These are phyloP conservation scores for Limenitis arthemis DNA, from an alignment of 2,888 invertebrate species.

Conservation along the genomic window DNA sequence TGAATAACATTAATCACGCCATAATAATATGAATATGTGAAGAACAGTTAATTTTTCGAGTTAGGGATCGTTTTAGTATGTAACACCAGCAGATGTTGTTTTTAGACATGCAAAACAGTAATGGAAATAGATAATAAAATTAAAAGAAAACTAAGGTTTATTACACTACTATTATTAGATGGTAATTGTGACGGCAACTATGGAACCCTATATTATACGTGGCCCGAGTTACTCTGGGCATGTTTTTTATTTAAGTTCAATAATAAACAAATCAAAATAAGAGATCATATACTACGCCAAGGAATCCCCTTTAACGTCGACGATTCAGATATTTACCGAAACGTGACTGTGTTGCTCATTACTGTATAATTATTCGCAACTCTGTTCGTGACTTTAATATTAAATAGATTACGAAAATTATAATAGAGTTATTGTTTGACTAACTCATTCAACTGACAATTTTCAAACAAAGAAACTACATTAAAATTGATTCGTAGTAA, in stretches of 20 bases:
- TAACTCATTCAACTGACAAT: neutral
- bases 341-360: constrained; percentile 17
- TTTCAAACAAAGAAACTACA: neutral
- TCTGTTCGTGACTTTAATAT: constrained; percentile 7
- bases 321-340: constrained; percentile 18
- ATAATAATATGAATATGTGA: too few relatives aligned
- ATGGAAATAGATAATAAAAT: too few relatives aligned
- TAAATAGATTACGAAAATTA: neutral
- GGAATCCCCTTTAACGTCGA: constrained; percentile 18
- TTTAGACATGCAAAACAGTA: too few relatives aligned
- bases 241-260: neutral
- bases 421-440: neutral
- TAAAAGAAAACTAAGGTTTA: too few relatives aligned
- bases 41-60: too few relatives aligned
- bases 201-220: too few relatives aligned
- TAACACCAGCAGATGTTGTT: too few relatives aligned
- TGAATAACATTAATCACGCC: too few relatives aligned
- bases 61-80: too few relatives aligned
- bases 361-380: constrained; percentile 7
- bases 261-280: neutral
- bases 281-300: neutral
- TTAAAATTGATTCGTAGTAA: too few relatives aligned
- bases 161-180: too few relatives aligned
- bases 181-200: too few relatives aligned
- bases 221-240: neutral